Base-by-base conservation (phyloP, 2,797 vertebrate genomes). In the Crenuchus spilurus region DNA sequence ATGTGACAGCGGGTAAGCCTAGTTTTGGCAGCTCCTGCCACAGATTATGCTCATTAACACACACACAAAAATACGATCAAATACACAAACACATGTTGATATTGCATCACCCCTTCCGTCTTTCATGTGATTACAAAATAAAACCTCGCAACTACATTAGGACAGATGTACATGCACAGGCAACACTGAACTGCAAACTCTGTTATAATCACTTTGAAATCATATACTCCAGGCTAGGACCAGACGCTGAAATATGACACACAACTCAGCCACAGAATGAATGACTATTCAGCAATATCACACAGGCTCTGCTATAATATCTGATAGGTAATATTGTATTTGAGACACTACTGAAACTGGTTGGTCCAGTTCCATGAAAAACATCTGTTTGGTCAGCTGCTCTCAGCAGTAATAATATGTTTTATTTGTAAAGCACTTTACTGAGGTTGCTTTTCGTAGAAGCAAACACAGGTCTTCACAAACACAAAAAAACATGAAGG, bases 21-120 rank as follows among this genome's bases (percentile, higher is more conserved):
- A 1, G 3, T 57, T 48, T 35, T 35, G 37, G 41, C 39, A 66
- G 20, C 52, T 49, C 30, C 31, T 57, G 39, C 10, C 41, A 39
- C 41, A 58, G 24, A 66, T 37, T 64, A 37, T 58, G 30, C 62
- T 66, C 64, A 66, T 66, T 39, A 66, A 41, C 6, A 42, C 70
- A 51, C 58, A 26, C 11, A 62, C 20, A 49, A 48, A 71, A 71
- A 72, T 14, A 46, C 31, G 33, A 18, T 30, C 16, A 55, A 30
- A 52, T 33, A 39, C 6, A 42, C 8, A 44, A 42, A 39, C 20
- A 62, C 37, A 44, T 63, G 39, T 44, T 44, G 37, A 63, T 44
- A 10, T 42, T 28, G 14, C 60, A 62, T 41, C 13, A 63, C 33
- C 39, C 16, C 42, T 10, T 42, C 33, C n/a, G 30, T 37, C 16